A percentile compares a stretch with the other conserved stretches of the same genome.
These are phyloP conservation scores for Drosophila testacea DNA, from an alignment of 2,888 invertebrate genomes.

Conservation along the genomic window DNA sequence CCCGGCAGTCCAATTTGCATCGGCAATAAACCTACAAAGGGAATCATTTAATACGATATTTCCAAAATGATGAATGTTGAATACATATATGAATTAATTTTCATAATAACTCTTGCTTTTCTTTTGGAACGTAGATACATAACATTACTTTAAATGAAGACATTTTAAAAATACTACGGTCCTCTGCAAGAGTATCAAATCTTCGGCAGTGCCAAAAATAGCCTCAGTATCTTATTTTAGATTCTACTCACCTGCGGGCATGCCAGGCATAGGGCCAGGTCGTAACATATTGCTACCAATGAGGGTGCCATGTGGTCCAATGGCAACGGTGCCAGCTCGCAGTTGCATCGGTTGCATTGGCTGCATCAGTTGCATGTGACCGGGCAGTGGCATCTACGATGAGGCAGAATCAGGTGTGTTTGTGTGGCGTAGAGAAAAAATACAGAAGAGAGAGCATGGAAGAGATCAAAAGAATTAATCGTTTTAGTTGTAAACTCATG, in stretches of 20 bases:
- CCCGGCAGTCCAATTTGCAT: constrained; percentile 83
- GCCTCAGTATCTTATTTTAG: too few relatives aligned
- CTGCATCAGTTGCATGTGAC: constrained; percentile 82
- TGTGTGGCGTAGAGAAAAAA: constrained; percentile 45
- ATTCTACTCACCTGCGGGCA: constrained; percentile 83
- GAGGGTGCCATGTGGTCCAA: constrained; percentile 83
- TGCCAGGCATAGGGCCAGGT: constrained; percentile 80
- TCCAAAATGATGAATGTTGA: too few relatives aligned
- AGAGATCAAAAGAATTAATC: constrained; percentile 51
- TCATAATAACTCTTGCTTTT: too few relatives aligned
- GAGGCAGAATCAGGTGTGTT: constrained; percentile 9
- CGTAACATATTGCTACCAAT: constrained; percentile 84
- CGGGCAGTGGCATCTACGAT: constrained; percentile 13
- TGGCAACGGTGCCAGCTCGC: constrained; percentile 83
- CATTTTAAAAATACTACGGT: too few relatives aligned
- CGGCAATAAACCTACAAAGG: constrained; percentile 81
- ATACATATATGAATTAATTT: too few relatives aligned
- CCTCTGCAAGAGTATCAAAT: too few relatives aligned
- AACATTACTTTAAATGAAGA: too few relatives aligned
- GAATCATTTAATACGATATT: neutral
- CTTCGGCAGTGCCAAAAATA: too few relatives aligned
- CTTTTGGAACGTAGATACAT: too few relatives aligned
- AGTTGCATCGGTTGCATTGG: constrained; percentile 84
- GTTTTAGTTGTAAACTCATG: constrained; percentile 42
- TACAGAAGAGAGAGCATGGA: constrained; percentile 75